These are phyloP conservation scores for Polylopha cassiicola DNA, from an alignment of 2,888 invertebrate genomes.

Conservation along the genomic window DNA sequence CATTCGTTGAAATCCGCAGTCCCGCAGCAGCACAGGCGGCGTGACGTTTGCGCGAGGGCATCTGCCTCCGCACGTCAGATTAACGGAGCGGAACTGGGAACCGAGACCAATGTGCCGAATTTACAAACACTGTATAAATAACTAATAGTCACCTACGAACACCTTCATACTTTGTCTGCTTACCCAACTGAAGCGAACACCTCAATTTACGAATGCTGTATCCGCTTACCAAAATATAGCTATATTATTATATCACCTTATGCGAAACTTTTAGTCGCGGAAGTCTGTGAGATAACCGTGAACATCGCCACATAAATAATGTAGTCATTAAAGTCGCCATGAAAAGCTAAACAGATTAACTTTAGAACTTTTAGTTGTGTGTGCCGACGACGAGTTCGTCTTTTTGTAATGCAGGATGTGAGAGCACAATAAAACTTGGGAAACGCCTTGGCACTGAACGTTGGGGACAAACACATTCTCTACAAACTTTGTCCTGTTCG, in stretches of 20 bases:
- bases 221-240: neutral
- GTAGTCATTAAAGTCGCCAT: neutral
- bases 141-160: conserved; percentile 29
- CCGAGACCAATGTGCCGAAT: conserved; percentile 43
- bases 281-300: no score
- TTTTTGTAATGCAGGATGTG: conserved; percentile 24
- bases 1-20: no score
- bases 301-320: no score
- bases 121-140: conserved; percentile 41
- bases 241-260: conserved; percentile 1
- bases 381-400: conserved; percentile 9
- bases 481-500: conserved; percentile 47
- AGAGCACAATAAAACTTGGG: conserved; percentile 32
- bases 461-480: conserved; percentile 52
- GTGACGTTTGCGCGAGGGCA: no score
- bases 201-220: conserved; percentile 11
- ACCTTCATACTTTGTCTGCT: conserved; percentile 36
- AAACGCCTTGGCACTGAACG: conserved; percentile 31
- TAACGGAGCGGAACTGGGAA: conserved; percentile 60
- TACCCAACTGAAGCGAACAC: conserved; percentile 40
- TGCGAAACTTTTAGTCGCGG: no score
- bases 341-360: conserved; percentile 5
- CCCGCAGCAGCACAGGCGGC: no score
- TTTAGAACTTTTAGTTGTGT: conserved; percentile 1
- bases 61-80: conserved; percentile 59